phyloP scores from a whole-genome alignment of 2,113 vertebrate species.

The Tupaia tana region DNA sequence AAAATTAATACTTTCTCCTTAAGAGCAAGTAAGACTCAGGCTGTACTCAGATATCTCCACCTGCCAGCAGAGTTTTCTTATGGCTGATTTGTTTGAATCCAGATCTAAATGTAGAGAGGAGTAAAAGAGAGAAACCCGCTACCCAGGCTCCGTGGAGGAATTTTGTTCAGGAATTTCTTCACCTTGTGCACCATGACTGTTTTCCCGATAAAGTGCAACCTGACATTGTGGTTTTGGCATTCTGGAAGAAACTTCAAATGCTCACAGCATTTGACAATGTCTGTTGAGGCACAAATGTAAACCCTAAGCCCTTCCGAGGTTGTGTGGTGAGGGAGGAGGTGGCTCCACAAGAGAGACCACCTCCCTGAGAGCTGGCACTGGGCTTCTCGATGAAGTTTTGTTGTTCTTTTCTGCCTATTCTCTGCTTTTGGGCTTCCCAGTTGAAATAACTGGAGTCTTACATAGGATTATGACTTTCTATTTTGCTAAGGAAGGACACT shows the following conservation, averaged over 20 bases:
- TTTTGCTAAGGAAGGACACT: slow-evolving; percentile 7
- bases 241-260: slow-evolving; percentile 51
- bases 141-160: not conserved
- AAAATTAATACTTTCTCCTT: not conserved
- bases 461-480: not conserved
- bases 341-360: not conserved
- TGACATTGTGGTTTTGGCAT: slow-evolving; percentile 58
- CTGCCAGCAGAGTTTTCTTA: not conserved
- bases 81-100: not conserved
- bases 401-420: not conserved
- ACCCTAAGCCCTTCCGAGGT: not conserved
- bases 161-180: slow-evolving; percentile 22
- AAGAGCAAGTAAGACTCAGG: not conserved
- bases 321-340: not conserved
- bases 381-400: not conserved
- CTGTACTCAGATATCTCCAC: not conserved
- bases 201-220: not conserved
- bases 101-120: not conserved
- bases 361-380: not conserved
- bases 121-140: not conserved
- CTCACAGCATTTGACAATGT: not conserved
- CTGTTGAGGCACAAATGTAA: not conserved
- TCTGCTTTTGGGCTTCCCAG: slow-evolving; percentile 17
- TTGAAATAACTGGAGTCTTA: not conserved
- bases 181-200: slow-evolving; percentile 39